phyloP scores from a whole-genome alignment of 2,888 invertebrate species.

The Andrena bicolor region DNA sequence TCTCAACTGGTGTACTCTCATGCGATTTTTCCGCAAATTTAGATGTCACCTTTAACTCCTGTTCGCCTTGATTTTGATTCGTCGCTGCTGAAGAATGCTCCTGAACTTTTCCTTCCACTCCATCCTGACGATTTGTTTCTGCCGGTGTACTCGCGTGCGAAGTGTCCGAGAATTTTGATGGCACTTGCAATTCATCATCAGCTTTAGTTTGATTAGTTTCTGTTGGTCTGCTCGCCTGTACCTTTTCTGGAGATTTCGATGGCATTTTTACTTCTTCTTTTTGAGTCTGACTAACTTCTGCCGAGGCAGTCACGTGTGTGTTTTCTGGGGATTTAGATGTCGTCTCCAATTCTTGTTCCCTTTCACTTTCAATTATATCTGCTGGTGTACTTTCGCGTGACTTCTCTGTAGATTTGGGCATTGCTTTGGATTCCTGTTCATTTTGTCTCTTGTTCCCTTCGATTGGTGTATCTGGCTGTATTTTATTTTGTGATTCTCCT shows the following conservation, averaged over 20 bases:
- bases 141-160: not conserved
- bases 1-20: not conserved
- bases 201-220: not conserved
- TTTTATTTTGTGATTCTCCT: slow-evolving; percentile 38
- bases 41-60: slow-evolving; percentile 8
- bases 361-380: not conserved
- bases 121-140: not conserved
- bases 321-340: slow-evolving; percentile 8
- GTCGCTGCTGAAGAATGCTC: not conserved
- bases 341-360: slow-evolving; percentile 12
- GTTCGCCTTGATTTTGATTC: not conserved
- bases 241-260: slow-evolving; percentile 31
- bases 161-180: not conserved
- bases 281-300: not conserved
- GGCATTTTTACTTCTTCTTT: not conserved
- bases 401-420: slow-evolving; percentile 2
- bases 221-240: slow-evolving; percentile 22
- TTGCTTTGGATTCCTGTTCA: slow-evolving; percentile 6
- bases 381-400: slow-evolving; percentile 1
- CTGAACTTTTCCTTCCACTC: not conserved
- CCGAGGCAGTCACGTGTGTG: not conserved
- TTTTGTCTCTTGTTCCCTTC: not conserved
- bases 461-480: not conserved
- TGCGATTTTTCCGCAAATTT: slow-evolving; percentile 10
- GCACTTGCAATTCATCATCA: not conserved